Conservation (phyloP, 23 tunicate species). For the Ciona savignyi region DNA sequence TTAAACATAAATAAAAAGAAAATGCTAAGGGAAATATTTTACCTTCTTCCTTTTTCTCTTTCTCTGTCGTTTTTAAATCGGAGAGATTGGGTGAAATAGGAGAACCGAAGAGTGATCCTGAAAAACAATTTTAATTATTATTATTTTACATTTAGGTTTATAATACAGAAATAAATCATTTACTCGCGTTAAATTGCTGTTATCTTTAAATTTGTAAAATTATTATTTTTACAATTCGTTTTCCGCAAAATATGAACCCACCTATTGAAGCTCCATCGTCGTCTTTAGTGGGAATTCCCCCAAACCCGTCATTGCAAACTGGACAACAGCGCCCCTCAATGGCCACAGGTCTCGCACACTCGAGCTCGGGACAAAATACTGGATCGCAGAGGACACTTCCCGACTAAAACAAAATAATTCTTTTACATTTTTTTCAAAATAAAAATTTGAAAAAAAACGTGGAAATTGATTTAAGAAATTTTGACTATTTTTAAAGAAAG, state of each 20-base stretch:
- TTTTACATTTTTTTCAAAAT: too few species aligned
- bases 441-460: not conserved
- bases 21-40: too few species aligned
- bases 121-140: too few species aligned
- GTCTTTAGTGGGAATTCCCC: slow-evolving; percentile 13
- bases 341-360: slow-evolving; percentile 43
- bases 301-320: slow-evolving; percentile 62
- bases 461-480: too few species aligned
- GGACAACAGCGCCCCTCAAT: slow-evolving; percentile 56
- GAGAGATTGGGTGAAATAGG: not conserved
- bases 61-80: not conserved
- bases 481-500: not conserved
- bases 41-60: not conserved
- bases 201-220: too few species aligned
- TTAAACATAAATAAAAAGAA: too few species aligned
- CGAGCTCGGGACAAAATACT: slow-evolving; percentile 36
- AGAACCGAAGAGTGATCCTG: not conserved
- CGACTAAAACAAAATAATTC: slow-evolving; percentile 4
- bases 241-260: slow-evolving; percentile 1
- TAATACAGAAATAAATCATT: too few species aligned
- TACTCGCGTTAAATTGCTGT: too few species aligned
- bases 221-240: too few species aligned
- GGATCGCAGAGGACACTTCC: slow-evolving; percentile 60
- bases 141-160: too few species aligned
- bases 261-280: slow-evolving; percentile 33